Conservation (phyloP, 2,888 invertebrate species). For the Cerastoderma edule region DNA sequence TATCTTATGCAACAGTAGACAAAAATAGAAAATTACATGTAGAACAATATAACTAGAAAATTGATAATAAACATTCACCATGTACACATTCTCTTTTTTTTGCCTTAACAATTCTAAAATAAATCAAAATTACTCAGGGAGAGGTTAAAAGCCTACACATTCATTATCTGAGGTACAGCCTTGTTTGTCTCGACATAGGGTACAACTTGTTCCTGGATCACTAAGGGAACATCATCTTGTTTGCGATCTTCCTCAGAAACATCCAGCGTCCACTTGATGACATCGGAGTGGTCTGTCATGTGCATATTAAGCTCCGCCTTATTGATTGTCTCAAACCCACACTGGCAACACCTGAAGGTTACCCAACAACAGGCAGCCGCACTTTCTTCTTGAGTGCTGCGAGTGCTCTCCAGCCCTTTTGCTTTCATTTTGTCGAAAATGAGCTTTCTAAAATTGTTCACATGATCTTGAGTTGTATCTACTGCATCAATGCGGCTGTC, state of each 20-base stretch:
- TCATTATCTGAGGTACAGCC: conserved; percentile 15
- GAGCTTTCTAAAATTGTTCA: conserved; percentile 53
- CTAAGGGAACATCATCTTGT: conserved; percentile 10
- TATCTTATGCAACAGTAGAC: no score
- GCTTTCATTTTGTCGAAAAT: conserved; percentile 64
- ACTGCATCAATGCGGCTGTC: conserved; percentile 71
- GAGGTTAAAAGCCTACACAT: no score
- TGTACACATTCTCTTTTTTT: no score
- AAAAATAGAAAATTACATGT: no score
- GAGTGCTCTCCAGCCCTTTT: conserved; percentile 57
- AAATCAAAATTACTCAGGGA: no score
- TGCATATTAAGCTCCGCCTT: conserved; percentile 80
- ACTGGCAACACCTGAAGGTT: conserved; percentile 82
- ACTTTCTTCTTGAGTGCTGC: conserved; percentile 53
- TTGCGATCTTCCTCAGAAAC: conserved; percentile 44
- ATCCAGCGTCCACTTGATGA: conserved; percentile 78
- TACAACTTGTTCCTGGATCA: conserved; percentile 17
- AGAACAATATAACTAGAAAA: no score
- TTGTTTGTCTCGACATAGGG: conserved; percentile 13
- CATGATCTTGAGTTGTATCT: conserved; percentile 61
- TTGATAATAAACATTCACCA: no score
- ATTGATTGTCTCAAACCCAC: conserved; percentile 82
- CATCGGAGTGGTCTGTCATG: conserved; percentile 81
- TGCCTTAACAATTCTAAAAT: no score
- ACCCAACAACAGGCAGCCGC: conserved; percentile 76